phyloP scores from a whole-genome alignment of 2,888 invertebrate genomes.

The Apotomis turbidana region DNA sequence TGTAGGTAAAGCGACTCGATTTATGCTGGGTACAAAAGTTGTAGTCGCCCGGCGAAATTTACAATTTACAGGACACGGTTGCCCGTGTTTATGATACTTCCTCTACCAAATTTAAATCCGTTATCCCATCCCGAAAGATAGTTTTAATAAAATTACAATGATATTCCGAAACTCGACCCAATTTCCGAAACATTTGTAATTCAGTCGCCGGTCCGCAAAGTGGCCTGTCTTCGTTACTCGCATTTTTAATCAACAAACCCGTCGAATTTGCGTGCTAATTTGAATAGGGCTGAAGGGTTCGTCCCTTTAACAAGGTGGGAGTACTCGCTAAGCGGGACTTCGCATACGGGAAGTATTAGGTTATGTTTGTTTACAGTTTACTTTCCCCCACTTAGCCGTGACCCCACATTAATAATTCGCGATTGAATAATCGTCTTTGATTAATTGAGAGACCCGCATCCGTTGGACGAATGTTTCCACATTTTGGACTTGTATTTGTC shows the following conservation, averaged over 20 bases:
- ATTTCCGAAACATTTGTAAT: conserved; percentile 57
- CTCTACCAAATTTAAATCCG: conserved; percentile 36
- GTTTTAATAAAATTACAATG: conserved; percentile 54
- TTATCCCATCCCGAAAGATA: conserved; percentile 43
- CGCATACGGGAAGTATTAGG: conserved; percentile 26
- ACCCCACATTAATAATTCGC: conserved; percentile 41
- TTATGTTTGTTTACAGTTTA: conserved; percentile 35
- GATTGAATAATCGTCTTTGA: conserved; percentile 38
- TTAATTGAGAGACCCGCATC: conserved; percentile 38
- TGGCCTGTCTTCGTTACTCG: conserved; percentile 52
- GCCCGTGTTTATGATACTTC: conserved; percentile 30
- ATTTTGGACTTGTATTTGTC: neutral
- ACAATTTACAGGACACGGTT: conserved; percentile 32
- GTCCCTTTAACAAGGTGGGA: conserved; percentile 42
- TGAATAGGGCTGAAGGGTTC: conserved; percentile 68
- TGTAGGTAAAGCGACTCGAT: conserved; percentile 9
- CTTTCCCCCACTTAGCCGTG: conserved; percentile 36
- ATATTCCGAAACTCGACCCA: conserved; percentile 51
- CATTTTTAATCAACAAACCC: conserved; percentile 71
- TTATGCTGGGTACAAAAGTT: conserved; percentile 24
- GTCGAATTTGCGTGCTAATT: conserved; percentile 62
- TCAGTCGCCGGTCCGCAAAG: conserved; percentile 47
- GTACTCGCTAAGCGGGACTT: conserved; percentile 4
- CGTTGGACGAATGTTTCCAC: conserved; percentile 25
- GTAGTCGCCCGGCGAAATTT: conserved; percentile 24